Evolutionary conservation across 2,797 vertebrate species (phyloP).

Genomic region (Chiloscyllium punctatum): DNA sequence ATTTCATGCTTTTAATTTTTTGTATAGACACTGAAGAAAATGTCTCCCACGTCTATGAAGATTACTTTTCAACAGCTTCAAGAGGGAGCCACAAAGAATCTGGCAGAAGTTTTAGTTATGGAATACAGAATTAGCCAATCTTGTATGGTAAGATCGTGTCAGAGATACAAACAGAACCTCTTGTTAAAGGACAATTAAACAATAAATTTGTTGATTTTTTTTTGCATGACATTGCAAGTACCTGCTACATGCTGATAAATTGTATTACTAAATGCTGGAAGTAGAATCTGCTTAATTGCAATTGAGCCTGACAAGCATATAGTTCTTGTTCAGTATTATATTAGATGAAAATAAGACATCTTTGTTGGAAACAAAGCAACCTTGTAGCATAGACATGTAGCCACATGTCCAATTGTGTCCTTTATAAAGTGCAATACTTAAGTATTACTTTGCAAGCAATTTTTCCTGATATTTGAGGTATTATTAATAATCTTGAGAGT

Average conservation of each 20-base stretch:
- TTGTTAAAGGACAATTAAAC: neutral
- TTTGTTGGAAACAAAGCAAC: neutral
- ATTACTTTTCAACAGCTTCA: slow-evolving; percentile 75
- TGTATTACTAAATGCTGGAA: neutral
- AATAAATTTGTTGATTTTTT: neutral
- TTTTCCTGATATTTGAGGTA: neutral
- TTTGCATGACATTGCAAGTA: neutral
- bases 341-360: neutral
- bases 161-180: neutral
- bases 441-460: neutral
- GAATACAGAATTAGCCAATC: slow-evolving; percentile 86
- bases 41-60: slow-evolving; percentile 94
- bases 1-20: slow-evolving; percentile 12
- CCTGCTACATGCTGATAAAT: neutral
- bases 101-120: slow-evolving; percentile 82
- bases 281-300: neutral
- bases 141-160: slow-evolving; percentile 70
- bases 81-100: slow-evolving; percentile 69
- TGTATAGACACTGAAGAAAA: slow-evolving; percentile 70
- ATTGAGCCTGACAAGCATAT: neutral
- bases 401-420: neutral
- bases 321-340: neutral
- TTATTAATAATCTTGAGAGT: neutral
- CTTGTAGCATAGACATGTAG: neutral
- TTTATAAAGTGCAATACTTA: neutral